These are phyloP conservation scores for Maniola jurtina DNA, from an alignment of 1,140 invertebrate genomes.

Conservation along the genomic window DNA sequence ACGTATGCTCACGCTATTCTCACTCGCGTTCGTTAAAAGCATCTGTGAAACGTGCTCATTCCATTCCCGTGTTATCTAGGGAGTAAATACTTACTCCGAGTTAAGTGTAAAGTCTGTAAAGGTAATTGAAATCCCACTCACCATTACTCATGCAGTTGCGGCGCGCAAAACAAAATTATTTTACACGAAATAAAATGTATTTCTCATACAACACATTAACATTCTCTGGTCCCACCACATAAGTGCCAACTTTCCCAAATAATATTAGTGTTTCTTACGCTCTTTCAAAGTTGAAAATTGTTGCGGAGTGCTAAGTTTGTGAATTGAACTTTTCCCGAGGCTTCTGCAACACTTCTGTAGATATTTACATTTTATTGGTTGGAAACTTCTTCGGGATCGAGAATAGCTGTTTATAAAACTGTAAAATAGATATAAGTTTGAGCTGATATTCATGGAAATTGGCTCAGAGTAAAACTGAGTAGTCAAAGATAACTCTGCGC, in stretches of 20 bases:
- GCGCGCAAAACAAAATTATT: neutral
- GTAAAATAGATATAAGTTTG: neutral
- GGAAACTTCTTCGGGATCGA: conserved; percentile 1
- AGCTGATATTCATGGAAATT: neutral
- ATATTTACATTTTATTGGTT: conserved; percentile 17
- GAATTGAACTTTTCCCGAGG: conserved; percentile 11
- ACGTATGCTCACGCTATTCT: neutral
- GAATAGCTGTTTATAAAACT: conserved; percentile 3
- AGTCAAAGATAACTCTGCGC: neutral
- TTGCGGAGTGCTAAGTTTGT: conserved; percentile 10
- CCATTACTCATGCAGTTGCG: neutral
- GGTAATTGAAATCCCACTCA: neutral
- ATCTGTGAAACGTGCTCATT: neutral
- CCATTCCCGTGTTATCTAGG: neutral
- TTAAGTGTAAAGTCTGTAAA: neutral
- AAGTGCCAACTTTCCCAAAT: conserved; percentile 9
- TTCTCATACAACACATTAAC: neutral
- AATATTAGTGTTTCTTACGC: conserved; percentile 10
- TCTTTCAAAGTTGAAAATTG: conserved; percentile 13
- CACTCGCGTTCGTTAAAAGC: neutral
- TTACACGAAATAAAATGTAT: neutral
- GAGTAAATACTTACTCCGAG: neutral
- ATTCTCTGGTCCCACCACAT: neutral
- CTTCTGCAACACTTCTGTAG: conserved; percentile 11
- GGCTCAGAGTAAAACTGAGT: neutral